Evolutionary conservation across 1,140 invertebrate genomes (phyloP).

Genomic region (Semibalanus balanoides): DNA sequence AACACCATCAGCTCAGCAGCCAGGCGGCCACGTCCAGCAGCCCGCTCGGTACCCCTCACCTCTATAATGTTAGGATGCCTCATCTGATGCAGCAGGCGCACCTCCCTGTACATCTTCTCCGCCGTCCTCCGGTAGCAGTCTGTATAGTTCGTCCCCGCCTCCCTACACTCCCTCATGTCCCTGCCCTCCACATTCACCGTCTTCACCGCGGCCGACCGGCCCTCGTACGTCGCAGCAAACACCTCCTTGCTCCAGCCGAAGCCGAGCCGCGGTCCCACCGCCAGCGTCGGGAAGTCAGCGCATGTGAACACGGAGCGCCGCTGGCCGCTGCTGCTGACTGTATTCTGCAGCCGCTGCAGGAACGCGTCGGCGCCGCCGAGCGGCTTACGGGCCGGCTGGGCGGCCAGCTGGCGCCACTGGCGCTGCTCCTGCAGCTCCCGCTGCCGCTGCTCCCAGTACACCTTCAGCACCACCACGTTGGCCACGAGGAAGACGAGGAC

Average conservation of each 20-base stretch:
- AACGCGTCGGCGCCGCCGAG: not conserved
- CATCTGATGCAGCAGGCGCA: not conserved
- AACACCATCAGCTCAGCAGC: too few relatives aligned
- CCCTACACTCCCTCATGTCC: slow-evolving; percentile 30
- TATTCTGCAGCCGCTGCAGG: not conserved
- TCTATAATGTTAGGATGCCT: not conserved
- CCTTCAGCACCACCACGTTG: not conserved
- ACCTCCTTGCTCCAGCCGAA: slow-evolving; percentile 37
- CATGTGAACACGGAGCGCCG: not conserved
- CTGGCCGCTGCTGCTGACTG: not conserved
- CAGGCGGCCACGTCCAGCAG: too few relatives aligned
- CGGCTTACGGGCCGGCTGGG: not conserved
- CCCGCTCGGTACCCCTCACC: too few relatives aligned
- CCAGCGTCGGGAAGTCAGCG: not conserved
- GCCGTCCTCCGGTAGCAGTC: not conserved
- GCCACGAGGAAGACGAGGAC: not conserved
- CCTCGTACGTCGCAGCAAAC: slow-evolving; percentile 27
- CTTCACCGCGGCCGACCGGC: slow-evolving; percentile 30
- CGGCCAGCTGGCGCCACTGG: not conserved
- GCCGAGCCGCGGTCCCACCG: not conserved
- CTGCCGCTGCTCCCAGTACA: not conserved
- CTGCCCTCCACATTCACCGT: slow-evolving; percentile 32
- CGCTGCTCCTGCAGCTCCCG: not conserved
- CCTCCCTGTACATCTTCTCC: not conserved
- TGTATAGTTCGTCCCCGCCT: slow-evolving; percentile 8